These are phyloP conservation scores for Lerista edwardsae DNA, from an alignment of 2,797 vertebrate species.

Conservation along the genomic window DNA sequence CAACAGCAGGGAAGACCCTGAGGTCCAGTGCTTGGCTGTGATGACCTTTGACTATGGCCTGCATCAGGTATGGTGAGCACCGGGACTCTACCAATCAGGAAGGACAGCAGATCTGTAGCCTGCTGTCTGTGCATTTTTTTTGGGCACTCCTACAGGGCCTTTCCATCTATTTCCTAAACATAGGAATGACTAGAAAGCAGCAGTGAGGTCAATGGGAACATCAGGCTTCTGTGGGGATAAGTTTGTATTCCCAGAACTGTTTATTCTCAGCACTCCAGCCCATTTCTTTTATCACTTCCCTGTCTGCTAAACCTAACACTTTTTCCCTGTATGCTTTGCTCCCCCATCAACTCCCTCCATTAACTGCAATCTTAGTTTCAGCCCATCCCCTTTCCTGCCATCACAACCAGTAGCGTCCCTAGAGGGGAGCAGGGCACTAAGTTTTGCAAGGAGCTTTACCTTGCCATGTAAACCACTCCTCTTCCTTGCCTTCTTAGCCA, in stretches of 20 bases:
- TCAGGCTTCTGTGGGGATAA: background rate
- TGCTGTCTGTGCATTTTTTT: background rate
- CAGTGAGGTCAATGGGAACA: background rate
- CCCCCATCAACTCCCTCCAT: background rate
- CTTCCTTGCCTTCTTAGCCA: too few species aligned
- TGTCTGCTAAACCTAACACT: too few species aligned
- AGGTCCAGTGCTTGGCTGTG: conserved; percentile 73
- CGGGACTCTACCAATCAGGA: background rate
- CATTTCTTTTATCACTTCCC: background rate
- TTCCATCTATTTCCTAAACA: background rate
- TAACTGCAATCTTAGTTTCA: background rate
- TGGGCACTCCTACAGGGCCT: background rate
- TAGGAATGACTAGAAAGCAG: background rate
- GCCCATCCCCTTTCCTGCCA: background rate
- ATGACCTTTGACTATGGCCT: conserved; percentile 88
- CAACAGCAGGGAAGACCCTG: conserved; percentile 60
- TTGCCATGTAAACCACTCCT: too few species aligned
- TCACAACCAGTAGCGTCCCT: too few species aligned
- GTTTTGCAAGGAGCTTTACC: too few species aligned
- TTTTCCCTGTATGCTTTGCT: background rate
- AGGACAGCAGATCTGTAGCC: background rate
- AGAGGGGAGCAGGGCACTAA: too few species aligned
- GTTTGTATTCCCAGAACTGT: background rate
- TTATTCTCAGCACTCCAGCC: background rate
- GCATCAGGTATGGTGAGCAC: conserved; percentile 78